phyloP scores from a whole-genome alignment of 2,888 invertebrate genomes.

The Sturmia bella region DNA sequence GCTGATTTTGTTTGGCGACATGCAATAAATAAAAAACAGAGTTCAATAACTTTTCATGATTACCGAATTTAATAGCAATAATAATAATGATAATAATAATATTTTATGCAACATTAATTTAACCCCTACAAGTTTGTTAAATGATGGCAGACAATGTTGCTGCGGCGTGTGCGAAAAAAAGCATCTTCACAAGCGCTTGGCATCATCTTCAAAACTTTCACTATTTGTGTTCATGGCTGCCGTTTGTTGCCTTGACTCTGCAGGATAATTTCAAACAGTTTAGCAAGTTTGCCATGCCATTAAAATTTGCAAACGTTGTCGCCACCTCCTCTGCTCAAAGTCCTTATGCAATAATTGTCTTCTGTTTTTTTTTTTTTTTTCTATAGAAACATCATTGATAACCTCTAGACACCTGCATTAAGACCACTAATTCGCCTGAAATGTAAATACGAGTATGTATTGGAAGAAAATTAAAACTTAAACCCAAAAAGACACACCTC shows the following conservation, averaged over 20 bases:
- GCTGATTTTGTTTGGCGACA: not conserved
- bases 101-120: slow-evolving; percentile 59
- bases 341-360: slow-evolving; percentile 54
- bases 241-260: slow-evolving; percentile 44
- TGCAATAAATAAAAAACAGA: not conserved
- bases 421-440: not conserved
- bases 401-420: slow-evolving; percentile 50
- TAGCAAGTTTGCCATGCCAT: slow-evolving; percentile 19
- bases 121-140: slow-evolving; percentile 53
- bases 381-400: slow-evolving; percentile 22
- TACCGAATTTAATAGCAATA: slow-evolving; percentile 16
- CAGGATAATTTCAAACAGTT: slow-evolving; percentile 41
- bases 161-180: not conserved
- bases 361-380: too few species aligned
- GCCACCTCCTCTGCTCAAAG: slow-evolving; percentile 10
- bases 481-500: slow-evolving; percentile 40
- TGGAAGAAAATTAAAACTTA: slow-evolving; percentile 12
- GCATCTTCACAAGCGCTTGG: not conserved
- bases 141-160: not conserved
- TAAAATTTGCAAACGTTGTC: slow-evolving; percentile 25
- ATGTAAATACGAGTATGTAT: not conserved
- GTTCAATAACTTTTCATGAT: slow-evolving; percentile 57
- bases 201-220: slow-evolving; percentile 63
- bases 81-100: slow-evolving; percentile 26
- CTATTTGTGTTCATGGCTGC: slow-evolving; percentile 31